Evolutionary conservation across 2,888 invertebrate species (phyloP).

Genomic region (Netelia fuscicornis): DNA sequence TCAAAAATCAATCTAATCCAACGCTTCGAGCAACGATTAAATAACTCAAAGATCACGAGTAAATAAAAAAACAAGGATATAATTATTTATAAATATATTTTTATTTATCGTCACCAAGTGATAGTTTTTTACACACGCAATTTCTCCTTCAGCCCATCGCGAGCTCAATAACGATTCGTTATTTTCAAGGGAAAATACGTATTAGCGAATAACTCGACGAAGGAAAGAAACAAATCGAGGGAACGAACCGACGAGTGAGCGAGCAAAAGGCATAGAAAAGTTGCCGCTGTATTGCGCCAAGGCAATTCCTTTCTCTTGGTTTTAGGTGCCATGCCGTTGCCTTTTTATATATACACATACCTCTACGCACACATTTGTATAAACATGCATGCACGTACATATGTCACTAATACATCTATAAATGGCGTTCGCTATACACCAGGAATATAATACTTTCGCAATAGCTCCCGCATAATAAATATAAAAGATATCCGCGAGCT

Average conservation of each 20-base stretch:
- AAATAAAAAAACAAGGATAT: neutral
- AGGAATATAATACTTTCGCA: slow-evolving; percentile 66
- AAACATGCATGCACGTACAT: slow-evolving; percentile 10
- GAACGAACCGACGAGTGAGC: slow-evolving; percentile 34
- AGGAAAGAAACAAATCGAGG: slow-evolving; percentile 33
- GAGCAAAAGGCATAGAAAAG: slow-evolving; percentile 50
- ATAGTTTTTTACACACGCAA: neutral
- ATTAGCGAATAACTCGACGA: slow-evolving; percentile 13
- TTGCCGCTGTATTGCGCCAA: slow-evolving; percentile 54
- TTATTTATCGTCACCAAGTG: slow-evolving; percentile 6
- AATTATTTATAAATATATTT: neutral
- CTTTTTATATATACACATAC: slow-evolving; percentile 1
- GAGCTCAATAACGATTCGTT: slow-evolving; percentile 48
- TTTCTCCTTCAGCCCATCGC: slow-evolving; percentile 18
- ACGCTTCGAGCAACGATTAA: neutral
- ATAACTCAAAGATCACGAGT: neutral
- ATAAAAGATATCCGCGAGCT: slow-evolving; percentile 55
- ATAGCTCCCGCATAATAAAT: slow-evolving; percentile 62
- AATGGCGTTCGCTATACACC: slow-evolving; percentile 9
- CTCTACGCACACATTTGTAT: neutral
- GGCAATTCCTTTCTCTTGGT: slow-evolving; percentile 65
- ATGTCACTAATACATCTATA: slow-evolving; percentile 10
- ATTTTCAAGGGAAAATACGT: slow-evolving; percentile 19
- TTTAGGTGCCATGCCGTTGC: slow-evolving; percentile 49
- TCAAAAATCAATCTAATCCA: no score